Evolutionary conservation across 2,888 invertebrate species (phyloP), one percentile per base, ranked within the genome.

Genomic region (Pristionchus fissidentatus): DNA sequence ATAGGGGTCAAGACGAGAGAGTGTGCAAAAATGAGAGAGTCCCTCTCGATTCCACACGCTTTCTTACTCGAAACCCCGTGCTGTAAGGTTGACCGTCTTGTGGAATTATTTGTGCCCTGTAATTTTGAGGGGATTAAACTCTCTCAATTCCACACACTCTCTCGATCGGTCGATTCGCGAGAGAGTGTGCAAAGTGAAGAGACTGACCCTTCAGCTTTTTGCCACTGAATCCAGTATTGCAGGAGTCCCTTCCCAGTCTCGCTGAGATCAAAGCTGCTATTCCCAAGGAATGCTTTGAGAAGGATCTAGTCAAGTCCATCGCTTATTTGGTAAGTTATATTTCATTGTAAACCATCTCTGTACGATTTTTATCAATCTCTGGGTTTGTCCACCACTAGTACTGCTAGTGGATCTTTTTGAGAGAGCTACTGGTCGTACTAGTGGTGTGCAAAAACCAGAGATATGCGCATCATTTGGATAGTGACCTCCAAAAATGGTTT

Each of bases 271-370:
- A 89, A 46, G 85, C 86, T n/a, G 88, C 90, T 1, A 89, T 91
- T 70, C 91, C 91, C 19, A 84, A 86, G 70, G 85, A 92, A 80
- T 91, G 91, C 77, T 91, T 92, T 83, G 90, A 90, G 81, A 92
- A 92, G 86, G 86, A 87, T 57, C 86, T 89, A 0, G 55, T 85
- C 38, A 86, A 82, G 46, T 90, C 90, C 35, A 52, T 88, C 49
- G 85, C 87, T 84, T 91, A 90, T 84, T 83, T 91, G 84, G 84
- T 87, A 15, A 29, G 81, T n/a, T 38, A 15, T 8, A 10, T 15
- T 15, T 19, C 49, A 15, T 49, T 49, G 13, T 49, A 19, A 49
- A 38, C 86, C 79, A 66, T 91, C 90, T 35, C 57, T 88, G 57
- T 62, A 35, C 22, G 8, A 22, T 4, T n/a, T 55, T 0, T 43